A percentile compares a stretch with the other conserved stretches of the same genome.
These are phyloP conservation scores for Glaucidium brasilianum DNA, from an alignment of 2,113 vertebrate species.

Conservation along the genomic window DNA sequence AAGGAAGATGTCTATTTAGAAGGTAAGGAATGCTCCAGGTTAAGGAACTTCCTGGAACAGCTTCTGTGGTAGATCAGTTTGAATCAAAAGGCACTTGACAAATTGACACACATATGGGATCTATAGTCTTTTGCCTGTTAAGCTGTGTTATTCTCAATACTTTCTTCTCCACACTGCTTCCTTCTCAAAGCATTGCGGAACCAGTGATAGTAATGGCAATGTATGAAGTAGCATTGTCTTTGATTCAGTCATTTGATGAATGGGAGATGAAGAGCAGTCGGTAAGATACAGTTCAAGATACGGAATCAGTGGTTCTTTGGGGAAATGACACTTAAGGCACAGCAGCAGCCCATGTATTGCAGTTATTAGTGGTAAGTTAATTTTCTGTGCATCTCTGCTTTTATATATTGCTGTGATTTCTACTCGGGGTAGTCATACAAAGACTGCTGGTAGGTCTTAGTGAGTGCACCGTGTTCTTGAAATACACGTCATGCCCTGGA, in stretches of 20 bases:
- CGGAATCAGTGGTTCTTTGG: neutral
- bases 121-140: neutral
- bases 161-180: constrained; percentile 52
- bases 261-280: constrained; percentile 78
- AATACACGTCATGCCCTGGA: neutral
- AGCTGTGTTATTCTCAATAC: neutral
- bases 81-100: neutral
- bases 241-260: constrained; percentile 89
- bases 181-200: constrained; percentile 35
- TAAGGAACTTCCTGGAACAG: neutral
- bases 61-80: neutral
- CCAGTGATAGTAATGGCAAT: constrained; percentile 75
- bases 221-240: constrained; percentile 81
- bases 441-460: neutral
- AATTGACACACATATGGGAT: accelerated
- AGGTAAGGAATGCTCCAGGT: neutral
- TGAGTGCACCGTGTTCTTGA: neutral
- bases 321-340: neutral
- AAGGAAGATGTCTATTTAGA: neutral
- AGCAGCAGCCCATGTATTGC: neutral
- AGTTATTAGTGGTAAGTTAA: neutral
- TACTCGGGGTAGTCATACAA: neutral
- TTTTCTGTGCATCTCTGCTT: neutral
- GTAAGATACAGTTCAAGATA: constrained; percentile 58
- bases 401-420: neutral